These are phyloP conservation scores for Epinephelus awoara DNA, from an alignment of 2,797 vertebrate species.

Conservation along the genomic window DNA sequence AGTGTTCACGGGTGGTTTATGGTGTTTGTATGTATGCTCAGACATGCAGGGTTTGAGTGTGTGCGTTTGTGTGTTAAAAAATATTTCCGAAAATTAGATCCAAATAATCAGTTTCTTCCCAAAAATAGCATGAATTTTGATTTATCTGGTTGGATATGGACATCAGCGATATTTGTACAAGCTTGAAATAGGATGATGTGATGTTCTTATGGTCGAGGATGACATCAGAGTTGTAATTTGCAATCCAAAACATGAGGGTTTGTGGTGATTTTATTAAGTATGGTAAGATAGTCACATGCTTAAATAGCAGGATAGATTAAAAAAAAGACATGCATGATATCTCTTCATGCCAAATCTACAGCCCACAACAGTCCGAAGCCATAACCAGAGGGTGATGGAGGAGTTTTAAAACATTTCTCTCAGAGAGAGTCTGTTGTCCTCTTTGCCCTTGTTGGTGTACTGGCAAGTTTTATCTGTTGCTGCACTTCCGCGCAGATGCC, in stretches of 20 bases:
- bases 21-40: constrained; percentile 66
- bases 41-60: constrained; percentile 50
- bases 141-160: constrained; percentile 4
- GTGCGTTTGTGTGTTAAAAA: constrained; percentile 14
- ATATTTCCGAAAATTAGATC: constrained; percentile 12
- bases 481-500: constrained; percentile 79
- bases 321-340: constrained; percentile 19
- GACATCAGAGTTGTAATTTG: constrained; percentile 46
- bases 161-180: not conserved
- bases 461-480: constrained; percentile 75
- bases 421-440: constrained; percentile 51
- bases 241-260: constrained; percentile 46
- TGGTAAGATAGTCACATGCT: constrained; percentile 22
- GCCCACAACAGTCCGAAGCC: constrained; percentile 25
- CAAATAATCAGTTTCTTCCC: not conserved
- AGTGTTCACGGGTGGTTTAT: constrained; percentile 64
- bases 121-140: constrained; percentile 12
- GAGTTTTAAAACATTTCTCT: constrained; percentile 50
- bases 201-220: constrained; percentile 21
- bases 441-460: constrained; percentile 70
- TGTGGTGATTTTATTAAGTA: constrained; percentile 41
- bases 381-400: constrained; percentile 38
- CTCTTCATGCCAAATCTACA: constrained; percentile 39
- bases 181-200: constrained; percentile 29
- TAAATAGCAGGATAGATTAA: constrained; percentile 28